Conservation (phyloP, 2,888 invertebrate species). For the Drosophila kambysellisi region DNA sequence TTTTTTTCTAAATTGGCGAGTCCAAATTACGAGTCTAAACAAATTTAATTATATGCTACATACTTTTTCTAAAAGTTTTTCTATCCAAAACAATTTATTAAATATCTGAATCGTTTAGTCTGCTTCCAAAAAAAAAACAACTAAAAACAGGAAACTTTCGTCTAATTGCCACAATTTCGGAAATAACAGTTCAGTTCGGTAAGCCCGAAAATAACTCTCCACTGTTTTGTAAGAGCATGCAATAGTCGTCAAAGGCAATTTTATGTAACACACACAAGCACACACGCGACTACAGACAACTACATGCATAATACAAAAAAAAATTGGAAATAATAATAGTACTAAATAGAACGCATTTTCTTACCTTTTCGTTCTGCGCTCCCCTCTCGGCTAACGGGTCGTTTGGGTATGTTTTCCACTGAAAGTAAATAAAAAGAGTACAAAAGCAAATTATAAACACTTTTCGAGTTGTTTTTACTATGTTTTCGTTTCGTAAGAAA, state of each 20-base stretch:
- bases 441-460: conserved; percentile 44
- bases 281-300: background rate
- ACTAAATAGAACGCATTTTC: conserved; percentile 37
- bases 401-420: conserved; percentile 83
- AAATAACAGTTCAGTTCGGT: background rate
- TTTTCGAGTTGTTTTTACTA: conserved; percentile 28
- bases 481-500: conserved; percentile 53
- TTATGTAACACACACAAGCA: conserved; percentile 43
- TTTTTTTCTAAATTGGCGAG: too few species aligned
- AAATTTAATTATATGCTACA: background rate
- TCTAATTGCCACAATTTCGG: background rate
- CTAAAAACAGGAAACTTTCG: background rate
- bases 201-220: background rate
- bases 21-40: too few species aligned
- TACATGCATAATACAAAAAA: conserved; percentile 3
- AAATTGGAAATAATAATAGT: conserved; percentile 21
- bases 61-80: background rate
- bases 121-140: background rate
- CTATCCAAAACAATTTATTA: background rate
- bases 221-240: conserved; percentile 28
- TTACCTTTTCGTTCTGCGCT: conserved; percentile 85
- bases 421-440: conserved; percentile 67
- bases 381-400: conserved; percentile 84
- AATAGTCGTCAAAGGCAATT: conserved; percentile 25
- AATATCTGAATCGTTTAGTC: too few species aligned